Percentiles rank a stretch among this genome's conserved stretches.
Conservation (phyloP, 2,797 vertebrate genomes). For the Thalassophryne amazonica region DNA sequence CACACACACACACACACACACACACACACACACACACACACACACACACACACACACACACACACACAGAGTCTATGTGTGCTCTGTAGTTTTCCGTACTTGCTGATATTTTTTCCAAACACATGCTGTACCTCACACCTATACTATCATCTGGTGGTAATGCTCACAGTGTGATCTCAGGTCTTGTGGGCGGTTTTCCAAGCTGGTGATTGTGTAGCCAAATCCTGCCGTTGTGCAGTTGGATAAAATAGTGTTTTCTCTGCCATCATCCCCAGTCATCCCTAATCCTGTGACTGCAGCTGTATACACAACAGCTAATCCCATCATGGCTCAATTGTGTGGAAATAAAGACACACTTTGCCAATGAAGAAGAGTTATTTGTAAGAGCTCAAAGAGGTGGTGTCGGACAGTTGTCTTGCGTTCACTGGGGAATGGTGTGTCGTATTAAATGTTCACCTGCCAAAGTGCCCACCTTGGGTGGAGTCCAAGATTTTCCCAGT, state of each 20-base stretch:
- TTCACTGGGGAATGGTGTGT: conserved; percentile 31
- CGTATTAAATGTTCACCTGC: conserved; percentile 58
- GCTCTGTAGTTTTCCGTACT: too few relatives aligned
- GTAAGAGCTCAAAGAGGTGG: conserved; percentile 48
- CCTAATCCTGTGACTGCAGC: conserved; percentile 73
- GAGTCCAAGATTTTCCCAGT: conserved; percentile 27
- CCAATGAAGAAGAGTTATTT: conserved; percentile 53
- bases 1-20: too few relatives aligned
- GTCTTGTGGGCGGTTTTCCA: conserved; percentile 21
- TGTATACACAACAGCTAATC: conserved; percentile 73
- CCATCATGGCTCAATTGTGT: conserved; percentile 69
- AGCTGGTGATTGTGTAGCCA: conserved; percentile 14
- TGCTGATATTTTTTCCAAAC: too few relatives aligned
- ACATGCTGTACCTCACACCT: too few relatives aligned
- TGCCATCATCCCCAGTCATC: conserved; percentile 61
- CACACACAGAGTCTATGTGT: too few relatives aligned
- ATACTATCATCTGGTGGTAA: conserved; percentile 25
- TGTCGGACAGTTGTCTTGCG: conserved; percentile 53
- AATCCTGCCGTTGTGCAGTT: conserved; percentile 36
- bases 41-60: too few relatives aligned
- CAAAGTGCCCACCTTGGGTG: conserved; percentile 24
- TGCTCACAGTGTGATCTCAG: conserved; percentile 6
- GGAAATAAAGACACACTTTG: conserved; percentile 66
- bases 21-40: too few relatives aligned
- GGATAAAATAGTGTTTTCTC: conserved; percentile 49